Conservation (phyloP, 2,888 invertebrate species). For the Cactoblastis cactorum region DNA sequence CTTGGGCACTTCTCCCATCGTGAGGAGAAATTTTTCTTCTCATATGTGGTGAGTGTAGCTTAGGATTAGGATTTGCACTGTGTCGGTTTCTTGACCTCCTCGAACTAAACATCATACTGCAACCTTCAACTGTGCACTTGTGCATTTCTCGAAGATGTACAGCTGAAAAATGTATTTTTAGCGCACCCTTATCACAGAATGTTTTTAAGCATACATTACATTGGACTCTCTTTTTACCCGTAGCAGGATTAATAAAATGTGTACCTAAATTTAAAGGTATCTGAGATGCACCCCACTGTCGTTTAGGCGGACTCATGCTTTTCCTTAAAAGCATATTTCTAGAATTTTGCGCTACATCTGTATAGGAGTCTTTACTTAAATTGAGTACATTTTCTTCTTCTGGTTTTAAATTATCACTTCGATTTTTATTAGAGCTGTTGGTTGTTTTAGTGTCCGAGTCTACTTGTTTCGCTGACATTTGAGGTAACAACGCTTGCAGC, state of each 20-base stretch:
- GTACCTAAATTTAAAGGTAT: constrained; percentile 91
- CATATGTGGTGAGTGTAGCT: constrained; percentile 96
- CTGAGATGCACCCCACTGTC: constrained; percentile 88
- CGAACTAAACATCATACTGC: constrained; percentile 99
- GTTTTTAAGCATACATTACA: constrained; percentile 99
- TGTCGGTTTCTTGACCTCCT: constrained; percentile 96
- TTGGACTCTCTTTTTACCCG: constrained; percentile 97
- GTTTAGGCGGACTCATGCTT: constrained; percentile 86
- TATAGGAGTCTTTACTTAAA: constrained; percentile 68
- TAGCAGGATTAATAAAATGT: constrained; percentile 94
- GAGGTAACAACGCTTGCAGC: constrained; percentile 81
- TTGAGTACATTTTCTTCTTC: constrained; percentile 70
- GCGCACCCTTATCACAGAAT: constrained; percentile 99
- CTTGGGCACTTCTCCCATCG: constrained; percentile 93
- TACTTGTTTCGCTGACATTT: constrained; percentile 76
- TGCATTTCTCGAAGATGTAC: constrained; percentile 99
- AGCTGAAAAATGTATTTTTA: constrained; percentile 99
- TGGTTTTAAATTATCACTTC: constrained; percentile 46
- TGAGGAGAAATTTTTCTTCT: constrained; percentile 96
- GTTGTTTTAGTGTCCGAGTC: constrained; percentile 67
- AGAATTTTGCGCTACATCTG: constrained; percentile 56
- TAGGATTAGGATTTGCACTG: constrained; percentile 98
- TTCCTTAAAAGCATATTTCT: constrained; percentile 80
- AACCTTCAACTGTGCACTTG: constrained; percentile 98
- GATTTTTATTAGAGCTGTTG: constrained; percentile 41